Evolutionary conservation across 2,113 vertebrate species (phyloP), one percentile per base, ranked within the genome.

Genomic region (Salvelinus namaycush): DNA sequence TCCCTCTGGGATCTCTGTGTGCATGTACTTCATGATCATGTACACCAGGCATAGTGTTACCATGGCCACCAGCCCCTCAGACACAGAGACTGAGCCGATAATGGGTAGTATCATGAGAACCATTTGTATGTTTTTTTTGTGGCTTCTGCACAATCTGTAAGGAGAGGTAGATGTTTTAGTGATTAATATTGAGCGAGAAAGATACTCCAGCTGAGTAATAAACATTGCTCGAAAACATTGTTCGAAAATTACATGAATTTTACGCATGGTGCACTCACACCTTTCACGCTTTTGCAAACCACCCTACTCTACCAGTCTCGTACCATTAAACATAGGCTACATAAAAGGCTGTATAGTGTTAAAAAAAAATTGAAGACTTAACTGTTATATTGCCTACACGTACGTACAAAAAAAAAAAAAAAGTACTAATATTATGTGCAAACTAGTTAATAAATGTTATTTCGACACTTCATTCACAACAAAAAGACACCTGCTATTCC

Each of bases 1-100:
- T 1, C 96, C 97, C 69, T 88, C 73, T 2, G 96, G 96, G 29
- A 96, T 85, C 0, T 22, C 77, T 6, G 44, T 78, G 26, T 2
- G 80, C 20, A 85, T 80, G 70, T 79, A 62, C 48, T 87, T 94
- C 34, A 96, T 24, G 8, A 94, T 62, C 79, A 95, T 81, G 79
- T 93, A 92, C 29, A 93, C 83, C 72, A 95, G 57, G 78, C 93
- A 95, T 49, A 95, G 78, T 0, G 87, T 75, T 0, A 81, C 27
- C 5, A 94, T 69, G n/a, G 81, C 87, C 12, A 96, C 68, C 24
- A 98, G 85, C 67, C 92, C 76, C 90, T 96, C 94, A 0, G 90
- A 93, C 54, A 91, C n/a, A 0, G 94, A 94, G 78, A 95, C 62
- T 2, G 90, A 67, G 70, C 89, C 87, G 0, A 92, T 29, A 0